A percentile compares a stretch with the other conserved stretches of the same genome.
Conservation (phyloP, 1,140 invertebrate genomes). For the Nymphalis io region DNA sequence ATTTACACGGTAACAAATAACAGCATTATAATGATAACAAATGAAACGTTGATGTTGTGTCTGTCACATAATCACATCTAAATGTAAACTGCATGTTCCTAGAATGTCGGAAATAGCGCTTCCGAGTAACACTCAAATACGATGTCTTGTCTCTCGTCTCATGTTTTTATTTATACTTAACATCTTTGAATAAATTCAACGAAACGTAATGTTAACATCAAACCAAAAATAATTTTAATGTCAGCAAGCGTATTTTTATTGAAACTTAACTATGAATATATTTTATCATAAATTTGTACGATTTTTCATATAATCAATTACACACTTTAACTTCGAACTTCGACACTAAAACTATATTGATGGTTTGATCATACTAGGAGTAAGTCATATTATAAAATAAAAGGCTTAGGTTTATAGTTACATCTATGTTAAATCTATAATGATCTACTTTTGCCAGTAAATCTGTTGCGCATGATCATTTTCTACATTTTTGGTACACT, state of each 20-base stretch:
- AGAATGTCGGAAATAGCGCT: slow-evolving; percentile 76
- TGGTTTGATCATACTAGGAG: no score
- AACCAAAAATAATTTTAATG: neutral
- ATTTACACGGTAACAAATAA: neutral
- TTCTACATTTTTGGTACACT: slow-evolving; percentile 37
- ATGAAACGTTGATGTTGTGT: slow-evolving; percentile 33
- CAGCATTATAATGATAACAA: neutral
- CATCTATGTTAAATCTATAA: slow-evolving; percentile 10
- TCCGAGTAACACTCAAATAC: slow-evolving; percentile 71
- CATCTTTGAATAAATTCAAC: slow-evolving; percentile 6
- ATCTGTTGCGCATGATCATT: slow-evolving; percentile 24
- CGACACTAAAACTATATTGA: no score
- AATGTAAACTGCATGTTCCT: slow-evolving; percentile 59
- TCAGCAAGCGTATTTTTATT: neutral
- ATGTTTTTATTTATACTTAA: slow-evolving; percentile 40
- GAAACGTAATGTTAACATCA: neutral
- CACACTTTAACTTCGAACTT: no score
- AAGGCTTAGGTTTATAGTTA: neutral
- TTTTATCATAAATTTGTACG: no score
- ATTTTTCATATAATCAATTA: no score
- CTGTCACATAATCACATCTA: slow-evolving; percentile 39
- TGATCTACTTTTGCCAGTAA: slow-evolving; percentile 20
- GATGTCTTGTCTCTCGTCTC: slow-evolving; percentile 61
- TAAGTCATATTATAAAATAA: no score
- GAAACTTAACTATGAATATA: no score